Conservation (phyloP, 2,888 invertebrate genomes). For the Campaea margaritaria region DNA sequence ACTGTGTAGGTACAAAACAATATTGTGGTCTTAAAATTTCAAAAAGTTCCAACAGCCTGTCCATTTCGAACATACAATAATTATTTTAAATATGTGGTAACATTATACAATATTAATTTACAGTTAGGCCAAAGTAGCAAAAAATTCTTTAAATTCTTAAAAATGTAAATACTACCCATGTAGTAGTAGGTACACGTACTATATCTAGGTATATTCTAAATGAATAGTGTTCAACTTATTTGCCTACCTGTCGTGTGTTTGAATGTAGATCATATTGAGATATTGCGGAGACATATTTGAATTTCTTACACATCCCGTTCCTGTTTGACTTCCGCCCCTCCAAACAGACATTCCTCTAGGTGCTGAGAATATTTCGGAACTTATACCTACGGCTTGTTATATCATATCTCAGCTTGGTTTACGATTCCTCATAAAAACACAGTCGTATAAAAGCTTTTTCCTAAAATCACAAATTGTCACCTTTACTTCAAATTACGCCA, state of each 20-base stretch:
- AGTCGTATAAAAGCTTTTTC: conserved; percentile 28
- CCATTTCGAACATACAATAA: no score
- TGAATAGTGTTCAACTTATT: conserved; percentile 22
- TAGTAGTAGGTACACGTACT: neutral
- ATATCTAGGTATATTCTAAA: conserved; percentile 2
- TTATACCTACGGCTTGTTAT: conserved; percentile 19
- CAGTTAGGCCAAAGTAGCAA: no score
- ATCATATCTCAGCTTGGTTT: conserved; percentile 18
- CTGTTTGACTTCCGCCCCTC: conserved; percentile 30
- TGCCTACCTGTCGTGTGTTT: conserved; percentile 17
- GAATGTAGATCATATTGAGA: conserved; percentile 22
- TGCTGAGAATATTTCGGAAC: conserved; percentile 25
- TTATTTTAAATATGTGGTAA: no score
- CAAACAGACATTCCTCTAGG: conserved; percentile 14
- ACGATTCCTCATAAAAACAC: conserved; percentile 27
- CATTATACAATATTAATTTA: no score
- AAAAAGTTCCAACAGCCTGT: no score
- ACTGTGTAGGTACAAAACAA: no score
- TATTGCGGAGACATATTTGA: conserved; percentile 22
- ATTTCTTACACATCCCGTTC: conserved; percentile 26
- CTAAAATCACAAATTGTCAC: conserved; percentile 29
- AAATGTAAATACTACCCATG: no score
- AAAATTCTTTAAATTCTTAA: no score
- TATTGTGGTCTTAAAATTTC: no score
- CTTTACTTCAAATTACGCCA: conserved; percentile 31